phyloP scores from a whole-genome alignment of 2,797 vertebrate genomes.

The Lepilemur ruficaudatus region DNA sequence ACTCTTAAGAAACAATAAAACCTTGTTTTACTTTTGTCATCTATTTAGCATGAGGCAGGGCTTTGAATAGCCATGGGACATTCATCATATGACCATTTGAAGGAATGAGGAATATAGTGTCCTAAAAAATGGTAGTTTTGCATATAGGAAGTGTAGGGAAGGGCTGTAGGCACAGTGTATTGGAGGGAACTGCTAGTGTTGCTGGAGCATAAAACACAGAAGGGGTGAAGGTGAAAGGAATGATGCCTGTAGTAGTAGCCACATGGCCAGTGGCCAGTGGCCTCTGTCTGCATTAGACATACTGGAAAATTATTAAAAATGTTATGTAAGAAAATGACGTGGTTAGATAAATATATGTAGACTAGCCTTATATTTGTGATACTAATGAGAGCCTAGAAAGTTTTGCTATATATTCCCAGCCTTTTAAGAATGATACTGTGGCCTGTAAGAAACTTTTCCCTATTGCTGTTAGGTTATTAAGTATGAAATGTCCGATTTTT shows the following conservation, averaged over 20 bases:
- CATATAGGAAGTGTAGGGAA: not conserved
- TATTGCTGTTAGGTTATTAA: not conserved
- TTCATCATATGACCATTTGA: slow-evolving; percentile 45
- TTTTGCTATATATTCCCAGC: not conserved
- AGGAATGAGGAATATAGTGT: not conserved
- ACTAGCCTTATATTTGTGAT: not conserved
- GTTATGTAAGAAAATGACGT: slow-evolving; percentile 22
- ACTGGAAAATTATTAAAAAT: not conserved
- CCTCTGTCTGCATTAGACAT: not conserved
- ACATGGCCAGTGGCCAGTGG: not conserved
- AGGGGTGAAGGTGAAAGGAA: not conserved
- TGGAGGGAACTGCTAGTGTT: not conserved
- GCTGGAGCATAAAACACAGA: not conserved
- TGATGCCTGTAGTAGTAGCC: not conserved
- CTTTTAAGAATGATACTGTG: not conserved
- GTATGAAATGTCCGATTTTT: too few species aligned
- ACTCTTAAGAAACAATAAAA: slow-evolving; percentile 13
- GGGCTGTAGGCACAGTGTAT: not conserved
- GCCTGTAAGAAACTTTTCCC: not conserved
- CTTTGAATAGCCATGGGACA: slow-evolving; percentile 2
- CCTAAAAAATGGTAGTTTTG: slow-evolving; percentile 16
- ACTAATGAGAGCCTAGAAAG: not conserved
- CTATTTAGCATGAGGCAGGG: not conserved
- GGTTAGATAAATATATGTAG: not conserved
- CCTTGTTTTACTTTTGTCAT: not conserved